These are phyloP conservation scores for Esox masquinongy DNA, from an alignment of 2,797 vertebrate genomes.

Conservation along the genomic window DNA sequence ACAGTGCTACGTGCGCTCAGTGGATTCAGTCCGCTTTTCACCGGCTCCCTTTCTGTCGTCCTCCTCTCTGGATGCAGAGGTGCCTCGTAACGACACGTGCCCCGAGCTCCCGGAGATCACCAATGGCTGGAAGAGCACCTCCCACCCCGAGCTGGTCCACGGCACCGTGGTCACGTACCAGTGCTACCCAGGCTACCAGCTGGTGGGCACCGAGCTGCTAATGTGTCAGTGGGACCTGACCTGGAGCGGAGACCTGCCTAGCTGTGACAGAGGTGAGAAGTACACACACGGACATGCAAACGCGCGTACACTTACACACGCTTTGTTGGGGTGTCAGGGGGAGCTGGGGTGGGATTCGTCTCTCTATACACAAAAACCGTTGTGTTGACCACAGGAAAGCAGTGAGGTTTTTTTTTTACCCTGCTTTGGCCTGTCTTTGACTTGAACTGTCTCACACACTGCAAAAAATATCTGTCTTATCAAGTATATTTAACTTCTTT, in stretches of 20 bases:
- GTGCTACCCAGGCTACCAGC: conserved; percentile 91
- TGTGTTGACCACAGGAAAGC: too few relatives aligned
- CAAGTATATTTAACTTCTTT: too few relatives aligned
- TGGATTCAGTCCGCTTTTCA: neutral
- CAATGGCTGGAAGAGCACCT: conserved; percentile 92
- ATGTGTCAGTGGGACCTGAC: conserved; percentile 98
- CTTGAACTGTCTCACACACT: neutral
- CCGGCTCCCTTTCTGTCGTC: neutral
- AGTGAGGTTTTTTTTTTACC: neutral
- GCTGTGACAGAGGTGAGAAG: conserved; percentile 85
- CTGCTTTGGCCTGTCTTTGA: neutral
- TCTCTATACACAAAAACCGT: too few relatives aligned
- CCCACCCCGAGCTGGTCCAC: conserved; percentile 90
- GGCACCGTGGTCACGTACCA: conserved; percentile 94
- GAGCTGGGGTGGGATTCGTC: neutral
- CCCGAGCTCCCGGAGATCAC: conserved; percentile 91
- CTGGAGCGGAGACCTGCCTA: conserved; percentile 91
- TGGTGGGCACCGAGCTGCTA: conserved; percentile 86
- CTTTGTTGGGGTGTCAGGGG: neutral
- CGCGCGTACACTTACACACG: conserved; percentile 4
- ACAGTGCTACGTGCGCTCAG: neutral
- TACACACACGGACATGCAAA: neutral
- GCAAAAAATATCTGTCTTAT: too few relatives aligned
- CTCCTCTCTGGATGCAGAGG: conserved; percentile 73
- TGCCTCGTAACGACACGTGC: conserved; percentile 92